Evolutionary conservation across 2,888 invertebrate genomes (phyloP), one percentile per base, ranked within the genome.

Genomic region (Eupeodes luniger): DNA sequence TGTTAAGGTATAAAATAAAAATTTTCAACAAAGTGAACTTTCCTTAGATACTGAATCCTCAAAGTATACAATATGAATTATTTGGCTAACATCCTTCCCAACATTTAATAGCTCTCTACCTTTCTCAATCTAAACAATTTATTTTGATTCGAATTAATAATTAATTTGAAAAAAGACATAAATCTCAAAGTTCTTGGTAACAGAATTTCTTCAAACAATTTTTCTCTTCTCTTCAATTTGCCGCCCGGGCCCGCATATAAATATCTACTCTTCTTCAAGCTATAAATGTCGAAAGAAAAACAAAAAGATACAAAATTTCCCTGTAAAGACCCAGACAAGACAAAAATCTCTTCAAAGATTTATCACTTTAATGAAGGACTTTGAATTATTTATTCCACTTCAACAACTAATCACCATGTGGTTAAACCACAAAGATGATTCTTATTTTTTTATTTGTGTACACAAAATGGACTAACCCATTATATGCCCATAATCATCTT

Each of bases 271-370:
- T 27, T 27, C 27, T 27, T 27, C 27, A 27, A 27, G 12, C 10
- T 47, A 12, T 27, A 10, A 27, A 57, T 27, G 12, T 12, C 12
- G 11, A 27, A 4, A 5, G 27, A 19, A 40, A 4, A 5, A n/a
- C 16, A 44, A 19, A 44, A 16, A 11, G n/a, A 16, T 16, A n/a
- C n/a, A 49, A 11, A 67, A n/a, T 6, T 34, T 34, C 5, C n/a
- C 16, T 47, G 7, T 11, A 19, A 49, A 27, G 14, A 27, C 7
- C 27, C 40, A 40, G 40, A 40, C 40, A 5, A 49, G 27, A 66
- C 27, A 49, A 55, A 66, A 69, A 69, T 70, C 70, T 57, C 57
- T 44, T 70, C 19, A 70, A 57, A 70, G 70, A 70, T 70, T 70
- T 57, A 70, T 70, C 44, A 36, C 70, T 44, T 44, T 57, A 70